phyloP scores from a whole-genome alignment of 1,140 invertebrate species.

The Ceratoteleas bidentatus region DNA sequence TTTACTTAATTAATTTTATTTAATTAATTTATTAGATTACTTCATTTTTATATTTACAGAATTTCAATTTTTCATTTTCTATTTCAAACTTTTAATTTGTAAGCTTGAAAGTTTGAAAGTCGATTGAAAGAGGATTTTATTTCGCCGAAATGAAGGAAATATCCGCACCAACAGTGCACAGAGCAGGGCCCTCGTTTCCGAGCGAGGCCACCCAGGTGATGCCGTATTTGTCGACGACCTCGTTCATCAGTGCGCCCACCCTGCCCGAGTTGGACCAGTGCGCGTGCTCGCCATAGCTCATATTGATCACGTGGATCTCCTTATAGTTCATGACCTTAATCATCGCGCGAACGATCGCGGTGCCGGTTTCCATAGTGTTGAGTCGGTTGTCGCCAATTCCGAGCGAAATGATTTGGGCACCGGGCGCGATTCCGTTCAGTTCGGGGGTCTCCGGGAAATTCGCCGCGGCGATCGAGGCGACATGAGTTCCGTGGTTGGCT shows the following conservation, averaged over 20 bases:
- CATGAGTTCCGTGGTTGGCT: constrained; percentile 98
- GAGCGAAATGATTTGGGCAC: constrained; percentile 96
- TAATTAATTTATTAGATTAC: no score
- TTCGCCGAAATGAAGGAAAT: constrained; percentile 10
- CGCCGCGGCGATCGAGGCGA: constrained; percentile 96
- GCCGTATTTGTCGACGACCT: constrained; percentile 95
- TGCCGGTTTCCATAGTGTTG: constrained; percentile 97
- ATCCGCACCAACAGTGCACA: constrained; percentile 89
- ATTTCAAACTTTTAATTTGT: no score
- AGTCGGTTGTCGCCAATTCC: constrained; percentile 95
- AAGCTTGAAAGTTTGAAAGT: no score
- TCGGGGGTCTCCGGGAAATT: constrained; percentile 95
- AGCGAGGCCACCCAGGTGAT: constrained; percentile 95
- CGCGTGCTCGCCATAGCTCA: constrained; percentile 98
- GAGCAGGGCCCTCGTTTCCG: constrained; percentile 96
- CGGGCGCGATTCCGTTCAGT: constrained; percentile 96
- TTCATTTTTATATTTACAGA: no score
- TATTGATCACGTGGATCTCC: constrained; percentile 95
- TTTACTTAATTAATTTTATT: no score
- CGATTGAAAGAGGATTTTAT: no score
- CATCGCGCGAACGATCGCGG: constrained; percentile 94
- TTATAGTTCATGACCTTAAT: constrained; percentile 89
- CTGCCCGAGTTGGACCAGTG: constrained; percentile 95
- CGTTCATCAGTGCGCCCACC: constrained; percentile 91
- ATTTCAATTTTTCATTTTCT: no score